Conservation (phyloP, 2,888 invertebrate genomes). For the Drosophila kambysellisi region DNA sequence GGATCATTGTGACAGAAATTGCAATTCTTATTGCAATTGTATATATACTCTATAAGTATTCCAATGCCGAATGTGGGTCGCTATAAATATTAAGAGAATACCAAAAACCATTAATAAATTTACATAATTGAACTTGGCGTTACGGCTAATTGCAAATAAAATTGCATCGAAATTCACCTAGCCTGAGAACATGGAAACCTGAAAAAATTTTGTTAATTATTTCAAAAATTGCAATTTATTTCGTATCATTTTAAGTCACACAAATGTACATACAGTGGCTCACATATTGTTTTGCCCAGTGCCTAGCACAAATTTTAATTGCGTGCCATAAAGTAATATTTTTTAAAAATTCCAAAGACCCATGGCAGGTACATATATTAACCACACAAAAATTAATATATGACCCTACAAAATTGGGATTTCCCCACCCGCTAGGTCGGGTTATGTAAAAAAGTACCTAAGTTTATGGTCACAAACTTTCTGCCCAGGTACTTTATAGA, state of each 20-base stretch:
- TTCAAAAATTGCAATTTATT: conserved; percentile 71
- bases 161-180: conserved; percentile 23
- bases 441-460: no score
- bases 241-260: conserved; percentile 48
- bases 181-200: conserved; percentile 25
- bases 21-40: conserved; percentile 1
- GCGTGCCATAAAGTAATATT: no score
- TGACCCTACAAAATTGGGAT: no score
- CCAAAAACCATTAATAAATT: conserved; percentile 25
- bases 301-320: no score
- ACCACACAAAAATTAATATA: no score
- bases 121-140: conserved; percentile 37
- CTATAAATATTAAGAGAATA: conserved; percentile 4
- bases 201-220: conserved; percentile 66
- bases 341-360: no score
- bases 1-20: not conserved
- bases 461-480: no score
- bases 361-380: no score
- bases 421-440: no score
- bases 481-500: no score
- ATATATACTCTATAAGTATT: not conserved
- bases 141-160: conserved; percentile 45
- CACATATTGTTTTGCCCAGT: no score
- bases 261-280: no score
- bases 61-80: not conserved